Base-by-base conservation (phyloP, 2,888 invertebrate species). In the Drosophila merina region DNA sequence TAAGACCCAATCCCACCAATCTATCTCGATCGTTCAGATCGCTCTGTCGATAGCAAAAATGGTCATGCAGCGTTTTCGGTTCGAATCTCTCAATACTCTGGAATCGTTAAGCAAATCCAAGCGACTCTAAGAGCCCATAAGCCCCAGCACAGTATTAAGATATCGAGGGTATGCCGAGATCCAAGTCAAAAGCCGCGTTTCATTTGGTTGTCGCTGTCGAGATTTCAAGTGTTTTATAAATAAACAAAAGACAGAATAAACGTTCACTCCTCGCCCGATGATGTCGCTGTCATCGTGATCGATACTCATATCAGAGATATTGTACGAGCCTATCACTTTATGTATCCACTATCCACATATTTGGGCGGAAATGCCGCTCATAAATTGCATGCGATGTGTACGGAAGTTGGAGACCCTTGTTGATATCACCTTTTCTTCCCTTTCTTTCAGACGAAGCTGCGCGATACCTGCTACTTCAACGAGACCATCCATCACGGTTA, bases 391-490 rank as follows among this genome's bases (percentile, higher is more conserved):
- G 63, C 72, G 57, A 72, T 70, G 62, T 71, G 54, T 30, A 14
- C 52, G 60, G 57, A 68, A 58, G 48, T 33, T 40, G 38, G 45
- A 31, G 12, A 28, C 5, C 36, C 33, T 28, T 31, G 10, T 12
- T 20, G 4, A 7, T 36, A 10, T 55, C 8, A 33, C 8, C 9
- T 26, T 56, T 10, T 20, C 25, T 57, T 10, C 47, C n/a, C 72
- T 9, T 7, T 7, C 3, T 3, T 89, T 54, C 81, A 91, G 91
- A 90, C 88, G 90, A 90, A 90, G 86, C 86, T 89, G 80, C 88
- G 89, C 86, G 89, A 88, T 81, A 90, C 91, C 89, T 91, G 91
- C 90, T 91, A 91, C 81, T 91, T 91, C 91, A 91, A 90, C 89
- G 91, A 91, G 84, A 88, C 89, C 73, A 90, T 91, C 78, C 89